Conservation (phyloP, 2,113 vertebrate genomes). For the Phyllopteryx taeniolatus region DNA sequence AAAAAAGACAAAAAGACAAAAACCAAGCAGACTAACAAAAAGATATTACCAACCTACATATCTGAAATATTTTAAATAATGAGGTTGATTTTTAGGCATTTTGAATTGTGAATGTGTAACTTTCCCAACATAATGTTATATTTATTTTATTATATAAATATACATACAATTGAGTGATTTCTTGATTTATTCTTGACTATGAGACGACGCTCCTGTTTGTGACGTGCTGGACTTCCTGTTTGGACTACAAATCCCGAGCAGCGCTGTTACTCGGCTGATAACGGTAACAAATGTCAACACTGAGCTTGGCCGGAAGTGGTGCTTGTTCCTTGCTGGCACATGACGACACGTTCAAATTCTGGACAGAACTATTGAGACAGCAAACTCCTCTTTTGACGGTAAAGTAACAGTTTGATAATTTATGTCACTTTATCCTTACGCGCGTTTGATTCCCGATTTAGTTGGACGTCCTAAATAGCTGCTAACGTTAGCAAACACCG, state of each 20-base stretch:
- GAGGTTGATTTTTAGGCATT: too few relatives aligned
- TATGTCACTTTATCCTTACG: too few relatives aligned
- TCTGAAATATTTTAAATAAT: too few relatives aligned
- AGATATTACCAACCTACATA: too few relatives aligned
- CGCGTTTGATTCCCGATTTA: too few relatives aligned
- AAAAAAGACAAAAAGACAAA: too few relatives aligned
- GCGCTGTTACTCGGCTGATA: conserved; percentile 70
- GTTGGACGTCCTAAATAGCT: neutral
- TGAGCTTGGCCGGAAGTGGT: conserved; percentile 66
- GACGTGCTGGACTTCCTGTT: neutral
- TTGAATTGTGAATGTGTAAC: too few relatives aligned
- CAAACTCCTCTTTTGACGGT: conserved; percentile 37
- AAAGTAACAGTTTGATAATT: conserved; percentile 5
- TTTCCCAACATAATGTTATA: too few relatives aligned
- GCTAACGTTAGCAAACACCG: conserved; percentile 47
- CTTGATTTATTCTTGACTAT: too few relatives aligned
- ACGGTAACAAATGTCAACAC: conserved; percentile 40
- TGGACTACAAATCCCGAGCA: neutral
- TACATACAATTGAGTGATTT: too few relatives aligned
- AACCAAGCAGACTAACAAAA: too few relatives aligned
- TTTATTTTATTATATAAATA: too few relatives aligned
- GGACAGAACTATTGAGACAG: neutral
- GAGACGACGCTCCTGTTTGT: neutral
- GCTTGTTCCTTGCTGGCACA: conserved; percentile 36
- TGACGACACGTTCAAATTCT: conserved; percentile 37